Conservation (phyloP, 1,140 invertebrate species). For the Drosophila arawakana region DNA sequence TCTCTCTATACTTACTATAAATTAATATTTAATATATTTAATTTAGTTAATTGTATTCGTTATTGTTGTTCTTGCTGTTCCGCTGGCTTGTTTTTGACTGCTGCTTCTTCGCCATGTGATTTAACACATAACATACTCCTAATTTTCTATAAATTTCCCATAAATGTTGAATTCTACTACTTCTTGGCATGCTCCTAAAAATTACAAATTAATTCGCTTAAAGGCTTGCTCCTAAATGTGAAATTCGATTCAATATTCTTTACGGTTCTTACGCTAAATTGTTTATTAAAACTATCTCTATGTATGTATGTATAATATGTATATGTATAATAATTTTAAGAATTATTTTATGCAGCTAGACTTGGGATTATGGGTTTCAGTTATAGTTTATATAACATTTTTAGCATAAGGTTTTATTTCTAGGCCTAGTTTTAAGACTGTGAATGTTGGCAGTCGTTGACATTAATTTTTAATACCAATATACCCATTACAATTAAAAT, state of each 20-base stretch:
- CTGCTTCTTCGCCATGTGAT: slow-evolving; percentile 16
- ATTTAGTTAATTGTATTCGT: slow-evolving; percentile 56
- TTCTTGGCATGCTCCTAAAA: slow-evolving; percentile 35
- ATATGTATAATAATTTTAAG: slow-evolving; percentile 8
- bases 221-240: slow-evolving; percentile 30
- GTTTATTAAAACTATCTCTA: slow-evolving; percentile 14
- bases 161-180: neutral
- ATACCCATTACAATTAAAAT: neutral
- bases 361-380: slow-evolving; percentile 42
- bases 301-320: neutral
- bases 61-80: slow-evolving; percentile 39
- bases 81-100: slow-evolving; percentile 7
- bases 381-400: slow-evolving; percentile 13
- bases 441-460: neutral
- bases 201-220: neutral
- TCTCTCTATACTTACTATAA: slow-evolving; percentile 11
- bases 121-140: slow-evolving; percentile 28
- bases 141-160: slow-evolving; percentile 3
- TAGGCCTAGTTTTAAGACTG: slow-evolving; percentile 24
- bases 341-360: slow-evolving; percentile 39
- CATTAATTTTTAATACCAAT: neutral
- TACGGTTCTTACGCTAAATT: neutral
- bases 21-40: slow-evolving; percentile 9
- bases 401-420: slow-evolving; percentile 33
- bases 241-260: slow-evolving; percentile 6